Percentiles rank a stretch among this genome's conserved stretches.
phyloP scores from a whole-genome alignment of 2,113 vertebrate genomes.

The Mystacornis crossleyi region DNA sequence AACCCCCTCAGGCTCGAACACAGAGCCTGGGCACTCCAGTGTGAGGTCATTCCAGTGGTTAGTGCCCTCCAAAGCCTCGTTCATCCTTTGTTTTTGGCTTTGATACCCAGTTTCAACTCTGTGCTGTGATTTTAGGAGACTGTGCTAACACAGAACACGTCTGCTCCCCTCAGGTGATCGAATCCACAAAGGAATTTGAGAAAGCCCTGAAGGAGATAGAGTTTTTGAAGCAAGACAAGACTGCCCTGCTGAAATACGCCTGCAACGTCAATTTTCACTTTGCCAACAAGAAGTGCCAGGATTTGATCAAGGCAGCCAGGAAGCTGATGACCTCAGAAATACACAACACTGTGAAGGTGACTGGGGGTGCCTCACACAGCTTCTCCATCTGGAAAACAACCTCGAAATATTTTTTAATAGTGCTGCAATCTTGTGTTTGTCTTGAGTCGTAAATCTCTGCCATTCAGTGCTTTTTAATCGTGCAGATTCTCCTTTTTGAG shows the following conservation, averaged over 20 bases:
- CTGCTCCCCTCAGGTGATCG: constrained; percentile 84
- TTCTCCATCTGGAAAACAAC: not conserved
- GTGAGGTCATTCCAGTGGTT: not conserved
- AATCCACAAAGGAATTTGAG: constrained; percentile 92
- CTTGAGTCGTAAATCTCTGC: not conserved
- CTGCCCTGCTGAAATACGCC: constrained; percentile 90
- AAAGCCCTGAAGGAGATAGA: constrained; percentile 84
- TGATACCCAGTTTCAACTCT: not conserved
- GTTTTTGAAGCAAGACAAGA: constrained; percentile 84
- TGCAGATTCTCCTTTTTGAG: not conserved
- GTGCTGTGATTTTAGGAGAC: not conserved
- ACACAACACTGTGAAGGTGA: constrained; percentile 93
- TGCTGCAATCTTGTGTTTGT: not conserved
- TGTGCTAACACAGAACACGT: fast-evolving
- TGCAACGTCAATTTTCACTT: constrained; percentile 92
- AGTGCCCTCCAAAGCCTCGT: not conserved
- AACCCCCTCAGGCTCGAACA: not conserved
- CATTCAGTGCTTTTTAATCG: fast-evolving
- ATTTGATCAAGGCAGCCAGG: constrained; percentile 91
- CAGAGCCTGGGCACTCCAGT: no score
- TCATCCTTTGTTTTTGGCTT: not conserved
- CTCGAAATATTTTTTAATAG: not conserved
- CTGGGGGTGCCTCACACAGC: not conserved
- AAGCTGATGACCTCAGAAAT: constrained; percentile 96
- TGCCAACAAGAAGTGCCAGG: constrained; percentile 95